Conservation (phyloP, 1,140 invertebrate species). For the Solenopsis fugax region DNA sequence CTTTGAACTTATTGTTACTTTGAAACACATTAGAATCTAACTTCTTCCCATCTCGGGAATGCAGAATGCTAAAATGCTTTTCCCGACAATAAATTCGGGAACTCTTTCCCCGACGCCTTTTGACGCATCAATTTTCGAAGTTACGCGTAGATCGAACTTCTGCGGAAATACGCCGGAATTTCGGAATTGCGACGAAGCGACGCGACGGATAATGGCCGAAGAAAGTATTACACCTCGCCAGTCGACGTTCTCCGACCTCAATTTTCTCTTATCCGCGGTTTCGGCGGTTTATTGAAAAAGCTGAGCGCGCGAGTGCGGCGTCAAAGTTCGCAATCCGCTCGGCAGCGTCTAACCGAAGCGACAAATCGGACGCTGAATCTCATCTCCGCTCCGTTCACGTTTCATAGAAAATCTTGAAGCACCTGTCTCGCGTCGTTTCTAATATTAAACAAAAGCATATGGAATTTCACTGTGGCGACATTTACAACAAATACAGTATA, state of each 20-base stretch:
- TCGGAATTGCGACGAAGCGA: constrained; percentile 51
- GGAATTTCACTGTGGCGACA: not conserved
- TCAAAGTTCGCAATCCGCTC: constrained; percentile 75
- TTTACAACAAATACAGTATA: not conserved
- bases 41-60: not conserved
- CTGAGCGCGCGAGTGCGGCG: constrained; percentile 67
- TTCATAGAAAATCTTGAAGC: constrained; percentile 48
- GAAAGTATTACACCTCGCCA: constrained; percentile 65
- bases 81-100: constrained; percentile 28
- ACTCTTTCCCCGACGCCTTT: constrained; percentile 28
- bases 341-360: constrained; percentile 68
- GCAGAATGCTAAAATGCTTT: constrained; percentile 37
- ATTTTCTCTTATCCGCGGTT: constrained; percentile 71
- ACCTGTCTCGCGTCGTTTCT: not conserved
- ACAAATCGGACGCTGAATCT: constrained; percentile 74
- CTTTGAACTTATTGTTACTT: not conserved
- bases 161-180: constrained; percentile 49
- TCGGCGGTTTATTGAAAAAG: constrained; percentile 75
- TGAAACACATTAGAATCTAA: constrained; percentile 10
- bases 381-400: constrained; percentile 63
- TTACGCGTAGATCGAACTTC: constrained; percentile 54
- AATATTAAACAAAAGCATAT: constrained; percentile 32
- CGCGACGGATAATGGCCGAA: constrained; percentile 52
- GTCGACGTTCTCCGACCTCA: constrained; percentile 56
- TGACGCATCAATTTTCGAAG: constrained; percentile 60